phyloP scores from a whole-genome alignment of 1,140 invertebrate genomes.

The Calephelis virginiensis region DNA sequence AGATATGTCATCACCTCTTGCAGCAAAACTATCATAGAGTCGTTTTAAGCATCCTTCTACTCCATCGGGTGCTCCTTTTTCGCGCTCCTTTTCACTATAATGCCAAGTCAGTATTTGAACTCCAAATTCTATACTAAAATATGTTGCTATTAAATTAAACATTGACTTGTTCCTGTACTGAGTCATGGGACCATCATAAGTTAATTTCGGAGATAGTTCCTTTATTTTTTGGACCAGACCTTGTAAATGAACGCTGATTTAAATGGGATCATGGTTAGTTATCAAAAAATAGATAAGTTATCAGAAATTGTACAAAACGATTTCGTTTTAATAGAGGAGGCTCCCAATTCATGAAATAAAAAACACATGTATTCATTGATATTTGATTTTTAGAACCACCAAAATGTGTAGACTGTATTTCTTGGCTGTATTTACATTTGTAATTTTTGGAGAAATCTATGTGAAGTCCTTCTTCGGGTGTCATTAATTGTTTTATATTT shows the following conservation, averaged over 20 bases:
- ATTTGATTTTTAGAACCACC: conserved; percentile 21
- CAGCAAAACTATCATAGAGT: background rate
- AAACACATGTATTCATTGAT: conserved; percentile 17
- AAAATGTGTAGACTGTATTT: conserved; percentile 22
- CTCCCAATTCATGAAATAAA: background rate
- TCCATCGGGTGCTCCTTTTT: too few species aligned
- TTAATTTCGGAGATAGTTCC: conserved; percentile 8
- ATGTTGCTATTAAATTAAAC: conserved; percentile 7
- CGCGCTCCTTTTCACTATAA: background rate
- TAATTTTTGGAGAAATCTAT: conserved; percentile 26
- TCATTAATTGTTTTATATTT: background rate
- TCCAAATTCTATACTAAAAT: background rate
- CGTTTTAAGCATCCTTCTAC: too few species aligned
- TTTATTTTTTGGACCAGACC: conserved; percentile 4
- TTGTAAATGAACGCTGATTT: conserved; percentile 12
- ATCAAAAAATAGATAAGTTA: too few species aligned
- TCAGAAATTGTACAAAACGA: conserved; percentile 15
- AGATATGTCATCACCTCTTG: background rate
- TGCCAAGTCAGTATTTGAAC: conserved; percentile 2
- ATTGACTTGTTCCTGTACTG: conserved; percentile 21
- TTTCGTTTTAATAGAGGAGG: background rate
- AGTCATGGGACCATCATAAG: conserved; percentile 4
- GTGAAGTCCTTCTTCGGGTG: conserved; percentile 6
- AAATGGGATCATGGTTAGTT: conserved; percentile 10
- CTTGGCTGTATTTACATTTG: conserved; percentile 13